phyloP scores from a whole-genome alignment of 2,888 invertebrate species.

The Drosophila paramelanica region DNA sequence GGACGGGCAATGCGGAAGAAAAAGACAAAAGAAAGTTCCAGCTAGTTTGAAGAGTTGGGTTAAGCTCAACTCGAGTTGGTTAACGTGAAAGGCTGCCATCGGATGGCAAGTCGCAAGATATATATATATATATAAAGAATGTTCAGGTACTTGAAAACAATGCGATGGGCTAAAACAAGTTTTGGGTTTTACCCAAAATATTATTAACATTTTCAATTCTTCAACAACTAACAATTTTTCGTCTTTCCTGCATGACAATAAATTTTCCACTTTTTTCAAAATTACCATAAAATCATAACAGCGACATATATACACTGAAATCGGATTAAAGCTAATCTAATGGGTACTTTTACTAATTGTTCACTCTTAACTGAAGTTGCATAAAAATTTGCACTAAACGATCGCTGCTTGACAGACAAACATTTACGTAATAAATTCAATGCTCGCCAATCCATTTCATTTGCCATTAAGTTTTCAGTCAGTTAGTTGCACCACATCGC shows the following conservation, averaged over 20 bases:
- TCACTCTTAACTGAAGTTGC: not conserved
- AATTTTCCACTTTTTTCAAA: no score
- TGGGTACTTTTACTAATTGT: not conserved
- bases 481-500: slow-evolving; percentile 46
- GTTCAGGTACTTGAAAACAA: not conserved
- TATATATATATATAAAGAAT: slow-evolving; percentile 1
- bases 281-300: no score
- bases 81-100: slow-evolving; percentile 49
- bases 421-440: slow-evolving; percentile 24
- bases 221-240: no score
- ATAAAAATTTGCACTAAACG: not conserved
- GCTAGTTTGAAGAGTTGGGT: slow-evolving; percentile 59
- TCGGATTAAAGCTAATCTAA: no score
- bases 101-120: not conserved
- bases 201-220: not conserved
- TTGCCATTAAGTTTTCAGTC: slow-evolving; percentile 56
- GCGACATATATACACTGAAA: no score
- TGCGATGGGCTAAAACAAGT: not conserved
- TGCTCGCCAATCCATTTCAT: slow-evolving; percentile 47
- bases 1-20: not conserved
- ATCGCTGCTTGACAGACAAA: not conserved
- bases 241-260: no score
- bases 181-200: not conserved
- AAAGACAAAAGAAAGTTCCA: slow-evolving; percentile 67
- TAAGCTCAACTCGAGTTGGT: slow-evolving; percentile 32